These are phyloP conservation scores for Callopanchax toddi DNA, from an alignment of 2,113 vertebrate species.

Conservation along the genomic window DNA sequence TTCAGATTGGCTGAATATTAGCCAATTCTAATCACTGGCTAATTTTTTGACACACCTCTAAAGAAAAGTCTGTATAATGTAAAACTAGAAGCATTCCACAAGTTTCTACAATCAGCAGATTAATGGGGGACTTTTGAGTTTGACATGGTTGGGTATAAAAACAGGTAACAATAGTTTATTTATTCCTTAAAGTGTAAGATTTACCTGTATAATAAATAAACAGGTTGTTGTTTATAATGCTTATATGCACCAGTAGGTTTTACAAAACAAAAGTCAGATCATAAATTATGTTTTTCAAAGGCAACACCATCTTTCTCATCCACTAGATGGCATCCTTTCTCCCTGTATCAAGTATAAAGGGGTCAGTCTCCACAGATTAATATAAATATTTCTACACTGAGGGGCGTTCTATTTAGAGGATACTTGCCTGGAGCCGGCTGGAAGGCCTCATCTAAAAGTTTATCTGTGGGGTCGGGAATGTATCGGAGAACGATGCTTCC, in stretches of 20 bases:
- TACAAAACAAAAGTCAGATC: neutral
- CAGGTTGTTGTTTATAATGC: too few relatives aligned
- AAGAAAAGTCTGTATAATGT: too few relatives aligned
- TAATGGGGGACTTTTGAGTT: too few relatives aligned
- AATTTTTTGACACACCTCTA: too few relatives aligned
- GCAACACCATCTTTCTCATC: slow-evolving; percentile 6
- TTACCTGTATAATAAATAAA: too few relatives aligned
- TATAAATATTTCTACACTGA: neutral
- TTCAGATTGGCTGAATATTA: too few relatives aligned
- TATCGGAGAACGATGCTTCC: slow-evolving; percentile 90
- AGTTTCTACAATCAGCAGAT: too few relatives aligned
- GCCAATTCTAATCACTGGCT: too few relatives aligned
- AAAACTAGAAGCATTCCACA: too few relatives aligned
- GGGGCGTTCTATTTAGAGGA: neutral
- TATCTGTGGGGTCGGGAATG: slow-evolving; percentile 93
- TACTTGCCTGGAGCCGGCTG: slow-evolving; percentile 86
- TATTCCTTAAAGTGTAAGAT: too few relatives aligned
- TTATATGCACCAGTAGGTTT: neutral
- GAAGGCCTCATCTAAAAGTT: slow-evolving; percentile 83
- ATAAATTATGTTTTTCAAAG: too few relatives aligned
- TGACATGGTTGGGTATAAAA: neutral
- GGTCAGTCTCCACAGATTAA: neutral
- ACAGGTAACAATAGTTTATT: too few relatives aligned
- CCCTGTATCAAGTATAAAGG: neutral
- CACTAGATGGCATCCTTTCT: slow-evolving; percentile 60